phyloP scores from a whole-genome alignment of 2,797 vertebrate species.

The Geotrypetes seraphini region DNA sequence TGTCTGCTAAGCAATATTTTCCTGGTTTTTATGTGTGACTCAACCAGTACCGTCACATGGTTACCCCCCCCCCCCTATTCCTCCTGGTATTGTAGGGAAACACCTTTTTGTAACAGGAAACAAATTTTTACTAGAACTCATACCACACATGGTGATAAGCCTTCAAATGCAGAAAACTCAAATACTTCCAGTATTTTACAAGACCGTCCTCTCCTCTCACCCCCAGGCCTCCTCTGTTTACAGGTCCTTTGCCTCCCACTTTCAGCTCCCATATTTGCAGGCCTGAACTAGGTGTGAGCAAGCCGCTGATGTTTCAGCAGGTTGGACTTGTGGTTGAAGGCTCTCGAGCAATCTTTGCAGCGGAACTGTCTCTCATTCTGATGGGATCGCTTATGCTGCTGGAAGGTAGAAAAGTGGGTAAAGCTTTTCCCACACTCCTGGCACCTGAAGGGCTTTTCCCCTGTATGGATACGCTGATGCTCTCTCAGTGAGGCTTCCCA shows the following conservation, averaged over 20 bases:
- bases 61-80: no score
- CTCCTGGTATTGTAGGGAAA: no score
- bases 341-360: background rate
- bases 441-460: background rate
- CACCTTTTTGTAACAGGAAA: no score
- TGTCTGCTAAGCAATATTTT: no score
- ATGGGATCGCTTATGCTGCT: slow-evolving; percentile 11
- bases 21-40: no score
- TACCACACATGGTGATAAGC: no score
- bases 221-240: no score
- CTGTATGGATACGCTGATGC: slow-evolving; percentile 5
- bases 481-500: slow-evolving; percentile 14
- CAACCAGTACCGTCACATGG: no score
- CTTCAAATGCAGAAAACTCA: no score
- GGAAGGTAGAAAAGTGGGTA: slow-evolving; percentile 9
- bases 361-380: background rate
- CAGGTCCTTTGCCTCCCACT: background rate
- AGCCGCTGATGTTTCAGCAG: slow-evolving; percentile 6
- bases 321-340: slow-evolving; percentile 17
- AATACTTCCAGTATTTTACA: no score
- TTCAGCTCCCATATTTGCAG: background rate
- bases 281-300: background rate
- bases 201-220: no score
- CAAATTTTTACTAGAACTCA: no score
- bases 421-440: slow-evolving; percentile 1